Evolutionary conservation across 2,113 vertebrate genomes (phyloP).

Genomic region (Orthonyx spaldingii): DNA sequence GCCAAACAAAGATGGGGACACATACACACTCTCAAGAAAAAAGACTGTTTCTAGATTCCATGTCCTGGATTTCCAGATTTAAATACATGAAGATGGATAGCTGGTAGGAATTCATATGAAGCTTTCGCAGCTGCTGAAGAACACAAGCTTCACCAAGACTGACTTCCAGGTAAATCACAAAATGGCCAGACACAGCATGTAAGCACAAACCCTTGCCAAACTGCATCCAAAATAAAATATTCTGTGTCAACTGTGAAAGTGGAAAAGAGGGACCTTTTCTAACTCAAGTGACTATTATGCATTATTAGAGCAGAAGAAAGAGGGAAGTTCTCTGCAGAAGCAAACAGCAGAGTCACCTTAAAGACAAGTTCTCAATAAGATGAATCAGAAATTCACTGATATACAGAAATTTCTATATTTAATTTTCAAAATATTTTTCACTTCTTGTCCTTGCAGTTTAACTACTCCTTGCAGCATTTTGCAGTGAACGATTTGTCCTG

Average conservation of each 20-base stretch:
- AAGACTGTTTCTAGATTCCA: not conserved
- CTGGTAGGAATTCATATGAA: accelerated
- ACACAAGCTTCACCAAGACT: not conserved
- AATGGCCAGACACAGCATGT: not conserved
- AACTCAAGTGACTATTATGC: not conserved
- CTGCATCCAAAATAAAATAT: not conserved
- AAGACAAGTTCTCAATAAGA: not conserved
- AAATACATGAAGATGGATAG: not conserved
- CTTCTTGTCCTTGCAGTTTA: not conserved
- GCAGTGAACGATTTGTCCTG: not conserved
- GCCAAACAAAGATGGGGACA: not conserved
- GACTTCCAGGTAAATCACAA: not conserved
- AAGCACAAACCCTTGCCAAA: not conserved
- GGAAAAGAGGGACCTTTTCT: not conserved
- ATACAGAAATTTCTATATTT: not conserved
- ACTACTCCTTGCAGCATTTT: not conserved
- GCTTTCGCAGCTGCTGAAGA: not conserved
- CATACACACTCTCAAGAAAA: not conserved
- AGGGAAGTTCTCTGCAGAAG: not conserved
- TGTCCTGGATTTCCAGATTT: not conserved
- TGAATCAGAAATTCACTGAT: not conserved
- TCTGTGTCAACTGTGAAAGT: not conserved
- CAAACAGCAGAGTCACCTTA: not conserved
- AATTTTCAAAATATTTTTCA: not conserved
- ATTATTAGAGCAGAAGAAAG: not conserved